These are phyloP conservation scores for Agriopis aurantiaria DNA, from an alignment of 2,888 invertebrate genomes.

Conservation along the genomic window DNA sequence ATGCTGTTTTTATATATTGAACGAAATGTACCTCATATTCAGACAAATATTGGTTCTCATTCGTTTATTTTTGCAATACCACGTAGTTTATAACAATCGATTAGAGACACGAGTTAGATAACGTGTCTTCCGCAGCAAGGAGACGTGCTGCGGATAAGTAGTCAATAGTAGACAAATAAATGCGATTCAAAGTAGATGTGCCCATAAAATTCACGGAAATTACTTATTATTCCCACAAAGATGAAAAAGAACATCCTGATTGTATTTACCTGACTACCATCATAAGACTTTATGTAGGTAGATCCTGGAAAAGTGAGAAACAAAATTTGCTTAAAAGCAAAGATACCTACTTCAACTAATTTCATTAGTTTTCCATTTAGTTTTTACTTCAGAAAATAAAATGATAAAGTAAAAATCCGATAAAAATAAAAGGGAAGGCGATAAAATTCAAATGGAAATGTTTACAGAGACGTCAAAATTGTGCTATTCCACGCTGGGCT, in stretches of 20 bases:
- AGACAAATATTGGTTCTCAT: constrained; percentile 9
- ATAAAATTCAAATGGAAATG: constrained; percentile 67
- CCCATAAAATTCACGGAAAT: too few relatives aligned
- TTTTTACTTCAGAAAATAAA: constrained; percentile 26
- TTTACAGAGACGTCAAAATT: constrained; percentile 60
- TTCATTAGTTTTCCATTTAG: constrained; percentile 17
- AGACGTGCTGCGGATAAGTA: neutral
- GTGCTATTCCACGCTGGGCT: constrained; percentile 47
- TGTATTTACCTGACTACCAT: neutral
- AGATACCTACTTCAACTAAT: constrained; percentile 11
- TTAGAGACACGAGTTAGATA: neutral
- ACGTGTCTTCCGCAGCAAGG: neutral
- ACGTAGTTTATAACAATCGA: neutral
- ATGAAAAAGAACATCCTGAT: neutral
- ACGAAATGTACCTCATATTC: constrained; percentile 20
- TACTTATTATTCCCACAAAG: neutral
- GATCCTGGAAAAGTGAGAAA: too few relatives aligned
- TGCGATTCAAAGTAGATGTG: too few relatives aligned
- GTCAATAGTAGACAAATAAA: neutral
- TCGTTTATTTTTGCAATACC: neutral
- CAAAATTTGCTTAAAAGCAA: neutral
- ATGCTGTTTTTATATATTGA: constrained; percentile 29
- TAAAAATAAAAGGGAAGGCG: constrained; percentile 61
- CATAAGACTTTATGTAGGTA: too few relatives aligned
- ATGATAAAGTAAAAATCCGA: constrained; percentile 58